Percentiles rank a stretch among this genome's conserved stretches.
phyloP scores from a whole-genome alignment of 2,888 invertebrate species.

The Diloba caeruleocephala region DNA sequence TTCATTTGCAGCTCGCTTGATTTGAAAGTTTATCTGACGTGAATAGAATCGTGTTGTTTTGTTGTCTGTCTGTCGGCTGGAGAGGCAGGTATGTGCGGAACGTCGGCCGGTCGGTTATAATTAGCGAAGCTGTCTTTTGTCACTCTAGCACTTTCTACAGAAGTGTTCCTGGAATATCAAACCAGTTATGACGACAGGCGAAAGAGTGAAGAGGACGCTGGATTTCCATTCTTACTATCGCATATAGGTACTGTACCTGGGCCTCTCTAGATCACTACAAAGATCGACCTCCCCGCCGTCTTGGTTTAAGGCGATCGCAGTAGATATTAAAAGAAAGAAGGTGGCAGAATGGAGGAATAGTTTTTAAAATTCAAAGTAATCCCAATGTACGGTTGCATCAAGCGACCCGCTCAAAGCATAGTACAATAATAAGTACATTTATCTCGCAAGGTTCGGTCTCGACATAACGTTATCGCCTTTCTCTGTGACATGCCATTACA shows the following conservation, averaged over 20 bases:
- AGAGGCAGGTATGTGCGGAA: conserved; percentile 69
- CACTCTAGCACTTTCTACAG: conserved; percentile 60
- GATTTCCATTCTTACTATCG: too few relatives aligned
- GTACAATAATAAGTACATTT: too few relatives aligned
- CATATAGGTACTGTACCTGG: too few relatives aligned
- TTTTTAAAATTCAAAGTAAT: too few relatives aligned
- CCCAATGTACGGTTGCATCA: conserved; percentile 13
- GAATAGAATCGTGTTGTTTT: conserved; percentile 64
- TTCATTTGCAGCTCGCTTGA: conserved; percentile 51
- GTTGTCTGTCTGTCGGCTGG: conserved; percentile 58
- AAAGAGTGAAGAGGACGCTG: conserved; percentile 9
- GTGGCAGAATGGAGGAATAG: too few relatives aligned
- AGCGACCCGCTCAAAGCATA: too few relatives aligned
- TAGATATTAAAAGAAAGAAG: too few relatives aligned
- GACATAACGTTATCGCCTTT: conserved; percentile 5
- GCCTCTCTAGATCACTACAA: too few relatives aligned
- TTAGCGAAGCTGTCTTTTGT: conserved; percentile 72
- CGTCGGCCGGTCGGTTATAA: conserved; percentile 71
- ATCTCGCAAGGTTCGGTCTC: too few relatives aligned
- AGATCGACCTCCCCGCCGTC: too few relatives aligned
- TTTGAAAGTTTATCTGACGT: conserved; percentile 57
- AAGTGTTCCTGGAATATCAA: conserved; percentile 64
- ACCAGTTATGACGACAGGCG: conserved; percentile 17
- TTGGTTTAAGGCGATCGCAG: too few relatives aligned
- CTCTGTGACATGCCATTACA: conserved; percentile 4